Base-by-base conservation (phyloP, 2,113 vertebrate species). In the Zosterops lateralis region DNA sequence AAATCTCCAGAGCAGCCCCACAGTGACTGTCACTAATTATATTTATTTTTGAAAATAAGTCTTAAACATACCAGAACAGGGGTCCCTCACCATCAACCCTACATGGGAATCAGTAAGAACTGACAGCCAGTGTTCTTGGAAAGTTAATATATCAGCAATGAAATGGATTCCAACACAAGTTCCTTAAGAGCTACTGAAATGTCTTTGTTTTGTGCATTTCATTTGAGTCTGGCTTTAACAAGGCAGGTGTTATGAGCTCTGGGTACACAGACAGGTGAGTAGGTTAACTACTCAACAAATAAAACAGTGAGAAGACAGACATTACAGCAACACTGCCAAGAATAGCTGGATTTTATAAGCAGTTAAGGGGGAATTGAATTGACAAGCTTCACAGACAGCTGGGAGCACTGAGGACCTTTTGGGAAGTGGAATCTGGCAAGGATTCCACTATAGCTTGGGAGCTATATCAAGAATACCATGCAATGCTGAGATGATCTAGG, bases 81-180 rank as follows among this genome's bases (percentile, higher is more conserved):
- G 9, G 40, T 26, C 24, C 2, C 1, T 38, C n/a, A 24, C 45
- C 60, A 50, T 51, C 20, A 68, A 12, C 19, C 57, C 19, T 54
- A 4, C 8, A 3, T 0, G 10, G 21, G 38, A 77, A 84, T 44
- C 56, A 48, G 0, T 36, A 32, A 47, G 60, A 78, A 51, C 0
- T 0, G 47, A 20, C 70, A 11, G n/a, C 12, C 28, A 50, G 7
- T 1, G 4, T 25, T 76, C 13, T 51, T 50, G n/a, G 36, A 72
- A 91, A 61, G 26, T n/a, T 56, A 34, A 84, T 6, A 25, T 31
- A 25, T 31, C 24, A 68, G 26, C 1, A 15, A 75, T 0, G 1
- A 74, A 58, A 32, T 17, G 26, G 16, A 20, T 34, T 67, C 57
- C 26, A 32, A 24, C 9, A n/a, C 5, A 16, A 29, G 15, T 64